Evolutionary conservation across 2,797 vertebrate species (phyloP).

Genomic region (Melanotaenia pygmaea): DNA sequence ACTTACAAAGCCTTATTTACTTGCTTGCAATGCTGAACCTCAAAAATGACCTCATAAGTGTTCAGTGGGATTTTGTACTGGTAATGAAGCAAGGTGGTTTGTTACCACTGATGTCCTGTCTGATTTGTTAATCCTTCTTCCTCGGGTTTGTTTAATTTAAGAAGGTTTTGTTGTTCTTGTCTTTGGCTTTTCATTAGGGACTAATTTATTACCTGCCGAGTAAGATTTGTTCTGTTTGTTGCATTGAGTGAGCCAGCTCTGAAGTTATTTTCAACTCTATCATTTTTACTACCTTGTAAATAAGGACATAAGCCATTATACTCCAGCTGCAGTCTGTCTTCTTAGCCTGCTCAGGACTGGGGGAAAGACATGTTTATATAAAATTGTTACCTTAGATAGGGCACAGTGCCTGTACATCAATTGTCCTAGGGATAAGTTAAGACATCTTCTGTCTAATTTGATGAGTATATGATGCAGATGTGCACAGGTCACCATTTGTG

Average conservation of each 20-base stretch:
- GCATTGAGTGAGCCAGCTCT: slow-evolving; percentile 9
- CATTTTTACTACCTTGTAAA: slow-evolving; percentile 51
- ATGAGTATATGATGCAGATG: neutral
- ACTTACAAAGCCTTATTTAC: too few relatives aligned
- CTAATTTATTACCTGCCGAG: slow-evolving; percentile 27
- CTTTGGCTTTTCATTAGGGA: slow-evolving; percentile 13
- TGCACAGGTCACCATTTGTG: neutral
- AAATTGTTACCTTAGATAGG: neutral
- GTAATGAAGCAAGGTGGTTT: too few relatives aligned
- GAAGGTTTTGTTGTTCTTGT: slow-evolving; percentile 2
- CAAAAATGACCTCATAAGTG: too few relatives aligned
- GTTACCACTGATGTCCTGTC: neutral
- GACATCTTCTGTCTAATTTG: neutral
- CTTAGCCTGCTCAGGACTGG: slow-evolving; percentile 7
- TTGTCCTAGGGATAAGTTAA: neutral
- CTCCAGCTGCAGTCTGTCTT: slow-evolving; percentile 14
- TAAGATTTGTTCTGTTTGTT: slow-evolving; percentile 26
- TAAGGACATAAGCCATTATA: slow-evolving; percentile 30
- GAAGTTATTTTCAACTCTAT: slow-evolving; percentile 40
- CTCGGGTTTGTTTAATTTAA: slow-evolving; percentile 26
- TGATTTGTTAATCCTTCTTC: slow-evolving; percentile 14
- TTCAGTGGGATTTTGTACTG: too few relatives aligned
- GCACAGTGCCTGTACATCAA: neutral
- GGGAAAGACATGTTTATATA: neutral
- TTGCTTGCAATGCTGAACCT: too few relatives aligned